phyloP scores from a whole-genome alignment of 30 jellyfish, hydroid and myxozoan genomes.

The Chironex yamaguchii region DNA sequence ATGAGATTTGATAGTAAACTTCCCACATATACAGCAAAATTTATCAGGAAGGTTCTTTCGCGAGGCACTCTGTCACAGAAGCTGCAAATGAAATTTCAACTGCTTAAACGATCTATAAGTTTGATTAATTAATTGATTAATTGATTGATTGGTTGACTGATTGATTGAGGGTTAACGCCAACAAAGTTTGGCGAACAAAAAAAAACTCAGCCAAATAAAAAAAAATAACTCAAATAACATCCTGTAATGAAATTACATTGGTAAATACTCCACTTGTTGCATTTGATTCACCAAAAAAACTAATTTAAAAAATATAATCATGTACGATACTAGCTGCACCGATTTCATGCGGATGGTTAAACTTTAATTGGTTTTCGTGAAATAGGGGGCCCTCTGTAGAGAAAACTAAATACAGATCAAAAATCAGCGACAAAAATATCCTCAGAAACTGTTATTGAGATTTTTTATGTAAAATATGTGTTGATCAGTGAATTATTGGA shows the following conservation, averaged over 20 bases:
- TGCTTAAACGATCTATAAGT: no score
- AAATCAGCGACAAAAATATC: slow-evolving; percentile 5
- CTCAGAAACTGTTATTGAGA: slow-evolving; percentile 8
- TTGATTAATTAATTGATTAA: no score
- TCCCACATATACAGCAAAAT: slow-evolving; percentile 13
- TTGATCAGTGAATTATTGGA: slow-evolving; percentile 34
- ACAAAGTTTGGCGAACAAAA: not conserved
- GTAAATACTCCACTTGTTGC: no score
- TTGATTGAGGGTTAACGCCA: slow-evolving; percentile 2
- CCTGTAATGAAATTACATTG: no score
- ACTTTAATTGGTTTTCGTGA: slow-evolving; percentile 23
- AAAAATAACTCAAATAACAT: slow-evolving; percentile 17
- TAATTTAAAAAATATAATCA: not conserved
- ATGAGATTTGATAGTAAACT: slow-evolving; percentile 1
- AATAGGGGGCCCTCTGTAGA: slow-evolving; percentile 22
- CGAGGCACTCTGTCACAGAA: slow-evolving; percentile 11
- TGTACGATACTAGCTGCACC: slow-evolving; percentile 22
- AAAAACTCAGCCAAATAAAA: not conserved
- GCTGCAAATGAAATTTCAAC: not conserved
- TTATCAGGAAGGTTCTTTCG: slow-evolving; percentile 28
- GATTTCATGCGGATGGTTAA: slow-evolving; percentile 14
- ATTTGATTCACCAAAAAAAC: no score
- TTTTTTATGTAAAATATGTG: not conserved
- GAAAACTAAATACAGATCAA: no score
- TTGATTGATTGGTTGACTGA: slow-evolving; percentile 8